Conservation (phyloP, 1,140 invertebrate genomes). For the Hylyphantes graminicola region DNA sequence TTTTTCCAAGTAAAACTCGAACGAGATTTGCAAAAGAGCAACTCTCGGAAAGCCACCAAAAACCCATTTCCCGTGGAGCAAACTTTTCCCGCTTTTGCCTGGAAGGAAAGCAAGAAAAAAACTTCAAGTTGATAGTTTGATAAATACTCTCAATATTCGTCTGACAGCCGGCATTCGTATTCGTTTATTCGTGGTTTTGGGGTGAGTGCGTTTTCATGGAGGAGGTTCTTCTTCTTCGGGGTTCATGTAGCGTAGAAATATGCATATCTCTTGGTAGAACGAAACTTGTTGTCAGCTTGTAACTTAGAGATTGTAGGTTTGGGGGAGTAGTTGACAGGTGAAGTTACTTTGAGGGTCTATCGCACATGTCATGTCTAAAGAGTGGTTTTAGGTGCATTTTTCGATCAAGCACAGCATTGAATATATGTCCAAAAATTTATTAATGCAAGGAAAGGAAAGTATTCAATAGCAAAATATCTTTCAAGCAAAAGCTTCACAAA, state of each 20-base stretch:
- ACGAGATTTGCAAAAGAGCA: slow-evolving; percentile 12
- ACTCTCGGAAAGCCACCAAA: slow-evolving; percentile 5
- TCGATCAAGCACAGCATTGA: no score
- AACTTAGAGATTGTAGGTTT: no score
- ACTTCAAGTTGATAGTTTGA: slow-evolving; percentile 27
- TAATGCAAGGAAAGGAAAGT: no score
- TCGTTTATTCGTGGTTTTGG: not conserved
- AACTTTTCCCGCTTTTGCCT: not conserved
- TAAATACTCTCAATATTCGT: slow-evolving; percentile 49
- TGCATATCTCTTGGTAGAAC: not conserved
- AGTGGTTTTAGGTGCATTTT: no score
- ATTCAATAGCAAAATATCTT: no score
- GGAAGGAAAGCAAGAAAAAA: not conserved
- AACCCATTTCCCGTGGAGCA: slow-evolving; percentile 23
- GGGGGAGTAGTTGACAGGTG: no score
- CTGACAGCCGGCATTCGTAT: slow-evolving; percentile 46
- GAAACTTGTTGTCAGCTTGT: not conserved
- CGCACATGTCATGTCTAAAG: no score
- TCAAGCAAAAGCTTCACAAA: no score
- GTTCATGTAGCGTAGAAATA: not conserved
- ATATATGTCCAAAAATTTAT: no score
- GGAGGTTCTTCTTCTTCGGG: not conserved
- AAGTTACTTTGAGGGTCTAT: no score
- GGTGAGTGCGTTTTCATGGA: slow-evolving; percentile 25
- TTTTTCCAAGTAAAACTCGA: not conserved